These are phyloP conservation scores for Drosophila orosa DNA, from an alignment of 1,140 invertebrate genomes.

Conservation along the genomic window DNA sequence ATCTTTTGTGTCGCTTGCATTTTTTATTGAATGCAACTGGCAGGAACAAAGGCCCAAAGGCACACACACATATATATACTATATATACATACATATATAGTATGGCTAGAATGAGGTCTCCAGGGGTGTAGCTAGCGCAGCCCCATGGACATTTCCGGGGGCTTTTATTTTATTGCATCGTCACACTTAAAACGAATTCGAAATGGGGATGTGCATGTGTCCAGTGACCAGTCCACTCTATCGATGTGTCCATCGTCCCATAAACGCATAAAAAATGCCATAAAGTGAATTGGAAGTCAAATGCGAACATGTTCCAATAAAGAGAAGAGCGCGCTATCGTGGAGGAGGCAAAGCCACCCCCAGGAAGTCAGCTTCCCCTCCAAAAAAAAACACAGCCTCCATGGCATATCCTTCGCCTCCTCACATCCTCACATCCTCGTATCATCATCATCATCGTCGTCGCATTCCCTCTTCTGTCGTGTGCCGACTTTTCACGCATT, in stretches of 20 bases:
- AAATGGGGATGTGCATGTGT: slow-evolving; percentile 40
- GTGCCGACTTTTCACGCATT: slow-evolving; percentile 20
- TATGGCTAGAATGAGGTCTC: not conserved
- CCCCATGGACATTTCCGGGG: slow-evolving; percentile 33
- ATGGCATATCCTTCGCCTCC: not conserved
- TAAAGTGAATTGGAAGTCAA: slow-evolving; percentile 82
- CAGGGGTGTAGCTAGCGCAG: not conserved
- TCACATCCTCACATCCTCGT: not conserved
- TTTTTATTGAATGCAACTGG: slow-evolving; percentile 35
- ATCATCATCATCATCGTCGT: slow-evolving; percentile 1
- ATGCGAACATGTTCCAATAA: slow-evolving; percentile 68
- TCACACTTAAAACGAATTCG: slow-evolving; percentile 76
- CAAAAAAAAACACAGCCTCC: not conserved
- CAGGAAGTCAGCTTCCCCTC: not conserved
- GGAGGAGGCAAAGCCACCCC: not conserved
- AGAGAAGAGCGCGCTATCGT: slow-evolving; percentile 20
- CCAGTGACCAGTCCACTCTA: slow-evolving; percentile 28
- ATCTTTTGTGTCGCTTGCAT: slow-evolving; percentile 2
- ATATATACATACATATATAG: not conserved
- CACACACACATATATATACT: not conserved
- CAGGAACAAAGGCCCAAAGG: slow-evolving; percentile 1
- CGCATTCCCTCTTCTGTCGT: not conserved
- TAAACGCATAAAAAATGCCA: slow-evolving; percentile 78
- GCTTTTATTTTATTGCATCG: slow-evolving; percentile 78
- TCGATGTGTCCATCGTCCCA: slow-evolving; percentile 65